Evolutionary conservation across 2,797 vertebrate genomes (phyloP), one percentile per base, ranked within the genome.

Genomic region (Hypotaenidia philippensis): DNA sequence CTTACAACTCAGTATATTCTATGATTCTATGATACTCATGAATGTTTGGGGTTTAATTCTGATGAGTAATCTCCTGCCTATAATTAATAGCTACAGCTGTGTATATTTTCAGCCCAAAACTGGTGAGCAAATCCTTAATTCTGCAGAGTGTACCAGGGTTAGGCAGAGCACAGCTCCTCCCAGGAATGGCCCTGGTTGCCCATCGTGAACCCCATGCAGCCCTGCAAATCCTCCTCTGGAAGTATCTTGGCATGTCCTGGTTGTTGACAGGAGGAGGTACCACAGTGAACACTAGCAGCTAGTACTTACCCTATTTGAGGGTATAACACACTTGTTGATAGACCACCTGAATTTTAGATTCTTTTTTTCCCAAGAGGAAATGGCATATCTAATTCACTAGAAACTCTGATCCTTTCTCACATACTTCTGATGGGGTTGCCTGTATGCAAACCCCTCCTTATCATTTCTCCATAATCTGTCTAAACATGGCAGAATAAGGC

Each of bases 401-500:
- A 60, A 91, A 61, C 31, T 25, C 5, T 26, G 76, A 83, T 87
- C 61, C 21, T 78, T 50, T 77, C 41, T 94, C 61, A 69, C 52
- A 32, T 38, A 45, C 53, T 68, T 89, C 72, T 86, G 72, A 88
- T 63, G 44, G 61, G 27, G 44, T 47, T 81, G 74, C 82, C 55
- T 64, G 13, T 63, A 88, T 92, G 90, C 87, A 95, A 96, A 93
- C 86, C 64, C 52, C 16, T 81, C 63, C 65, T 76, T 83, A 92
- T 78, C 15, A 0, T 61, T 92, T 65, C 72, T 83, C 76, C 55
- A 65, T 92, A 81, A 96, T 88, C 76, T 96, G 84, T 78, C 92
- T 88, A 88, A 83, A 83, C 72, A 87, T 93, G 87, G 55, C 84
- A 96, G 94, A 96, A 92, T 87, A 78, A 78, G 91, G 91, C 80